These are phyloP conservation scores for Autographa gamma DNA, from an alignment of 2,888 invertebrate genomes.

Conservation along the genomic window DNA sequence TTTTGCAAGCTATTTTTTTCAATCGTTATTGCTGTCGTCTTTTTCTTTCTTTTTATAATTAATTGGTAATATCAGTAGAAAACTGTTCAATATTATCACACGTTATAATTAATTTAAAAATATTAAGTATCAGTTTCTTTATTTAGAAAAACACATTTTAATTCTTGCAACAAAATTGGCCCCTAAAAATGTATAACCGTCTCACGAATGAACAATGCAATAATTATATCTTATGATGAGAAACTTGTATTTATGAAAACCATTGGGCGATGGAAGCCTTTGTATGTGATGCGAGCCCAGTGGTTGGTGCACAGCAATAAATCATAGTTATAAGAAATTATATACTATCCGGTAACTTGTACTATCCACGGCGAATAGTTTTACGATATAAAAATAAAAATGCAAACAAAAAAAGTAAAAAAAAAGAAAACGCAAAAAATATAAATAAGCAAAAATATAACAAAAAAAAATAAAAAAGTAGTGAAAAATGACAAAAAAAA, in stretches of 20 bases:
- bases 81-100: too few relatives aligned
- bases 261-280: neutral
- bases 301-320: conserved; percentile 3
- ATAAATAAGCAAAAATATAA: too few relatives aligned
- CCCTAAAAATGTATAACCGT: conserved; percentile 1
- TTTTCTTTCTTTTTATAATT: too few relatives aligned
- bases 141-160: neutral
- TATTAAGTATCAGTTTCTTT: neutral
- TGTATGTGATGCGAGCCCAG: neutral
- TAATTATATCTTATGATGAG: neutral
- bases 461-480: too few relatives aligned
- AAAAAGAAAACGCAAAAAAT: too few relatives aligned
- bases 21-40: too few relatives aligned
- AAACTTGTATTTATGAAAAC: neutral
- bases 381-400: neutral
- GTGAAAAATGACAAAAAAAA: too few relatives aligned
- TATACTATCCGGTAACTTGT: neutral
- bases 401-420: neutral
- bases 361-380: neutral
- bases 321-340: conserved; percentile 4
- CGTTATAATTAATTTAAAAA: too few relatives aligned
- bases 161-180: conserved; percentile 1
- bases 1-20: too few relatives aligned
- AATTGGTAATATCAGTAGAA: too few relatives aligned
- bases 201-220: neutral